phyloP scores from a whole-genome alignment of 2,888 invertebrate genomes.

The Tenthredo amoena region DNA sequence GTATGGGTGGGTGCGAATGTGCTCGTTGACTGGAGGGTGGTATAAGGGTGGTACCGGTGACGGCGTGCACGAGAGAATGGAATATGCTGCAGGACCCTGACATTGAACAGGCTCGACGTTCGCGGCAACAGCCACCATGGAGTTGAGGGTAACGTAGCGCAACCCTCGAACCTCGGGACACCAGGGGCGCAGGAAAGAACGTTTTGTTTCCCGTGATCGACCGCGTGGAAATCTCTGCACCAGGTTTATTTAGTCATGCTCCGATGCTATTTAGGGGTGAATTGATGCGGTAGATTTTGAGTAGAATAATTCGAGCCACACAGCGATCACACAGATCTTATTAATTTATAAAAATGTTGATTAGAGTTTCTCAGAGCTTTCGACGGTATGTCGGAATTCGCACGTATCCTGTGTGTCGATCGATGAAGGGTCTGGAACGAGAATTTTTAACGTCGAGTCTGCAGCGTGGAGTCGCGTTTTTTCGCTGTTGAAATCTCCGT shows the following conservation, averaged over 20 bases:
- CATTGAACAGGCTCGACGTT: conserved; percentile 51
- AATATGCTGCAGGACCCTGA: conserved; percentile 51
- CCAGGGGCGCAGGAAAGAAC: neutral
- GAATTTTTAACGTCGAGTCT: neutral
- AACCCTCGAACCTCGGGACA: conserved; percentile 32
- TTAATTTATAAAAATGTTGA: neutral
- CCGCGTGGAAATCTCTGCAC: conserved; percentile 12
- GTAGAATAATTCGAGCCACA: neutral
- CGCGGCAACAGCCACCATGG: conserved; percentile 12
- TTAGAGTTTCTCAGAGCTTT: neutral
- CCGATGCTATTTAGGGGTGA: neutral
- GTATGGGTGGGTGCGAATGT: neutral
- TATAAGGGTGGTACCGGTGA: neutral
- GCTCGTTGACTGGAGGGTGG: conserved; percentile 15
- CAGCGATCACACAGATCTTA: neutral
- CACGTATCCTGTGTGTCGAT: neutral
- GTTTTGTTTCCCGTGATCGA: conserved; percentile 26
- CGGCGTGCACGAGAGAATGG: conserved; percentile 43
- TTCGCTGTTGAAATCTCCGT: neutral
- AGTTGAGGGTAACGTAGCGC: conserved; percentile 29
- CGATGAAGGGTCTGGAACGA: neutral
- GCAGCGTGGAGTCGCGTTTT: neutral
- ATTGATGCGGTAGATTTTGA: neutral
- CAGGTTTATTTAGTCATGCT: conserved; percentile 10
- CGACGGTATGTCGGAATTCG: neutral